Evolutionary conservation across 1,140 invertebrate genomes (phyloP).

Genomic region (Drosophila nasuta): DNA sequence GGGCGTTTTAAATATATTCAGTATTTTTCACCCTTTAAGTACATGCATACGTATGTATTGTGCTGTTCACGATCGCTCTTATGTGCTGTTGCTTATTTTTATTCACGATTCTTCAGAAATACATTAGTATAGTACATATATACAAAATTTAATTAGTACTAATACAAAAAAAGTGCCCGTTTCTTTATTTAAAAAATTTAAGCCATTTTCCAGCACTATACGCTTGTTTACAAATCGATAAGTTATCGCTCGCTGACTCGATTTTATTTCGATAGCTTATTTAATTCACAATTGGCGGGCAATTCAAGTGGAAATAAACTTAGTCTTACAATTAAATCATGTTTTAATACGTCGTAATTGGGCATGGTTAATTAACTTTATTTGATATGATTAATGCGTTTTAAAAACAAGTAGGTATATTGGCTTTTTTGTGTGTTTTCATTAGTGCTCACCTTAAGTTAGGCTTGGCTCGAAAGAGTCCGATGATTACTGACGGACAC

Average conservation of each 20-base stretch:
- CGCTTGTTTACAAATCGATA: neutral
- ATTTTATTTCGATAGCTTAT: neutral
- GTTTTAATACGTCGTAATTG: neutral
- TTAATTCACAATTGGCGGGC: neutral
- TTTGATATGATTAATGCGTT: neutral
- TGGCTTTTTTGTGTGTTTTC: slow-evolving; percentile 1
- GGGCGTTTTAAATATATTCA: too few species aligned
- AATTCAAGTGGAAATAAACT: neutral
- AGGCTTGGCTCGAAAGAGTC: slow-evolving; percentile 19
- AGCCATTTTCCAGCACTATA: neutral
- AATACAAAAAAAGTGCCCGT: too few species aligned
- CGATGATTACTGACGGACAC: slow-evolving; percentile 9
- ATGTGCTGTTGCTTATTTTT: too few species aligned
- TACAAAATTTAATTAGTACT: too few species aligned
- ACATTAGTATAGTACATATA: too few species aligned
- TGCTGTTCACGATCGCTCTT: too few species aligned
- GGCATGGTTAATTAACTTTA: neutral
- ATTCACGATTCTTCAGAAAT: too few species aligned
- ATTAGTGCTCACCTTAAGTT: slow-evolving; percentile 12
- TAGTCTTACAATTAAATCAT: neutral
- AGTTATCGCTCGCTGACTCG: neutral
- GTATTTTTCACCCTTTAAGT: too few species aligned
- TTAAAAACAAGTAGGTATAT: slow-evolving; percentile 3
- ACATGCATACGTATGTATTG: too few species aligned
- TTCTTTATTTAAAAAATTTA: neutral